Evolutionary conservation across 1,140 invertebrate species (phyloP), one percentile per base, ranked within the genome.

Genomic region (Drosophila bifasciata): DNA sequence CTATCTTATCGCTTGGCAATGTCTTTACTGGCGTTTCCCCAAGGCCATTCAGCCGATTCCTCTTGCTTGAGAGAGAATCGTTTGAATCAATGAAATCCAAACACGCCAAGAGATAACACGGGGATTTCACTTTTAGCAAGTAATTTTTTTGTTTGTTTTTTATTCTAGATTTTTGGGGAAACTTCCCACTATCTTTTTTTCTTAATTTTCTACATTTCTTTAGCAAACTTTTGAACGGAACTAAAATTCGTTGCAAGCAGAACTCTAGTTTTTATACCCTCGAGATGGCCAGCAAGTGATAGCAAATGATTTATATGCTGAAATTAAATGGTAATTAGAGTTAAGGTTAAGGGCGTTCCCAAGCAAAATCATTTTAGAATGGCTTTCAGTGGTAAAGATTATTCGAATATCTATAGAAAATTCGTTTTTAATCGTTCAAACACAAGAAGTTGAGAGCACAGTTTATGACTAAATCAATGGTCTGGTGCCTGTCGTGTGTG

Each of bases 31-130:
- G 6, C 49, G 36, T 52, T 61, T 44, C 39, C 57, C 36, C 11
- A 36, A 60, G 48, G 40, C 46, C 2, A 16, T 17, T 17, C 16
- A 67, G 23, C n/a, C 13, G n/a, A 55, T 17, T 68, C 48, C 52
- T 39, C 25, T 67, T 21, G 43, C 17, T 25, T 36, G n/a, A 5
- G 19, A 4, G n/a, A 21, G 13, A 11, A 36, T 8, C 5, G 5
- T 45, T 41, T 68, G 36, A 46, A 46, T 68, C 64, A 68, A 68
- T 68, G 49, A 68, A 68, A 48, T 17, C 5, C 50, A 41, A 0
- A 13, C 11, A 36, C 32, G 32, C 32, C 4, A 36, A 13, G 11
- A 36, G 66, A 68, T 68, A 68, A 19, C 49, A 25, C 11, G 64
- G 36, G 43, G 49, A 56, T 68, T 68, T 48, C 41, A 40, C 49